Evolutionary conservation across 2,113 vertebrate species (phyloP).

Genomic region (Pachycephala philippinensis): DNA sequence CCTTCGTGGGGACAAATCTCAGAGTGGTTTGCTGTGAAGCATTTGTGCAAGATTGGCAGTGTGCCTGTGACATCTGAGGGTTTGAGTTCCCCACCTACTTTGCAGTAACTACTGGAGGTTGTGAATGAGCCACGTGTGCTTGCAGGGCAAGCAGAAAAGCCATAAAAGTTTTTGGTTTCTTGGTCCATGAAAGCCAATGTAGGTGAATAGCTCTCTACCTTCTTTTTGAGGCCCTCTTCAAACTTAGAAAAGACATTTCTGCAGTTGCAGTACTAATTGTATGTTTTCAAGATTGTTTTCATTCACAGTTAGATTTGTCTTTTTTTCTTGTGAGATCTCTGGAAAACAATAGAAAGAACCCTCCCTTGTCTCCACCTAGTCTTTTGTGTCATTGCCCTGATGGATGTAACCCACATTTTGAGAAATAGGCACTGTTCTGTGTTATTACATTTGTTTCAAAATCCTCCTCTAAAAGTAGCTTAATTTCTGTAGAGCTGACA

Average conservation of each 20-base stretch:
- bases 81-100: not conserved
- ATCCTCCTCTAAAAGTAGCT: slow-evolving; percentile 46
- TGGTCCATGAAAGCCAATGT: not conserved
- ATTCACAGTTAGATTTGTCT: not conserved
- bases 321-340: not conserved
- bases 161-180: not conserved
- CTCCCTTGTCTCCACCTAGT: slow-evolving; percentile 13
- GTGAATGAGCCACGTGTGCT: not conserved
- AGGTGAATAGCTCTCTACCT: not conserved
- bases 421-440: slow-evolving; percentile 33
- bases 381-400: slow-evolving; percentile 34
- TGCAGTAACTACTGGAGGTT: not conserved
- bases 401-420: slow-evolving; percentile 40
- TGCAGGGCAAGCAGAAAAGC: not conserved
- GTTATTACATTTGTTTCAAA: slow-evolving; percentile 59
- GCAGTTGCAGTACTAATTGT: not conserved
- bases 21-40: not conserved
- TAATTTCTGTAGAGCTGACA: slow-evolving; percentile 55
- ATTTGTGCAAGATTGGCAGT: not conserved
- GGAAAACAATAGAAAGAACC: slow-evolving; percentile 22
- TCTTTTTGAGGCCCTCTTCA: not conserved
- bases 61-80: not conserved
- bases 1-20: not conserved
- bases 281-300: not conserved
- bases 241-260: not conserved